These are phyloP conservation scores for Fratercula arctica DNA, from an alignment of 2,797 vertebrate species.

Conservation along the genomic window DNA sequence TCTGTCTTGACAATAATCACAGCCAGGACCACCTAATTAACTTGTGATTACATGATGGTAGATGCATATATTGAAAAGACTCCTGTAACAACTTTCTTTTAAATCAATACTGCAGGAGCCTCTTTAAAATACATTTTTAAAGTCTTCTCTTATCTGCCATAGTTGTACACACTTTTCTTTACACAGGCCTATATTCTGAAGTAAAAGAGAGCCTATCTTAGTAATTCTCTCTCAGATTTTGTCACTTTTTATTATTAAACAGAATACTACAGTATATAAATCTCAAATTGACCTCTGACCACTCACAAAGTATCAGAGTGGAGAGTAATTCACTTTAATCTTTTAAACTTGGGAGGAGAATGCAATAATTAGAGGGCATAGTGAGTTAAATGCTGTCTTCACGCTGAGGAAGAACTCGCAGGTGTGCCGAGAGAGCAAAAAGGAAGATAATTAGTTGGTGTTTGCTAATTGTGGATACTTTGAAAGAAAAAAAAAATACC, in stretches of 20 bases:
- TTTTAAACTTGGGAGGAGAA: conserved; percentile 25
- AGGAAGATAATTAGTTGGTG: background rate
- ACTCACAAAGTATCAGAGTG: background rate
- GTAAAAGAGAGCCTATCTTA: background rate
- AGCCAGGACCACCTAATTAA: background rate
- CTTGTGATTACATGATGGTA: background rate
- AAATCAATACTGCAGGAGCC: background rate
- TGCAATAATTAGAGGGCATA: conserved; percentile 41
- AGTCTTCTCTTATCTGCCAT: background rate
- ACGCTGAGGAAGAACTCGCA: conserved; percentile 31
- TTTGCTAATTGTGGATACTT: conserved; percentile 21
- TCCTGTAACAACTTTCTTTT: background rate
- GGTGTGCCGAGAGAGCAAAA: conserved; percentile 9
- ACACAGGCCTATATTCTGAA: background rate
- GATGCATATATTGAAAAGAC: background rate
- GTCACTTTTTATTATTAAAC: conserved; percentile 19
- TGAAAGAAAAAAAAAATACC: background rate
- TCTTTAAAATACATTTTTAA: conserved; percentile 25
- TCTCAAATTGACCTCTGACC: conserved; percentile 21
- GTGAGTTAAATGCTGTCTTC: conserved; percentile 27
- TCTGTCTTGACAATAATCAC: background rate
- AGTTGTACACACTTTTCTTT: background rate
- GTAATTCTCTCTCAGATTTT: conserved; percentile 5
- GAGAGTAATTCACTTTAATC: conserved; percentile 44
- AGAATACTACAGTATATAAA: conserved; percentile 31